These are phyloP conservation scores for Oscheius sp. DNA, from an alignment of 1,140 invertebrate species.

Conservation along the genomic window DNA sequence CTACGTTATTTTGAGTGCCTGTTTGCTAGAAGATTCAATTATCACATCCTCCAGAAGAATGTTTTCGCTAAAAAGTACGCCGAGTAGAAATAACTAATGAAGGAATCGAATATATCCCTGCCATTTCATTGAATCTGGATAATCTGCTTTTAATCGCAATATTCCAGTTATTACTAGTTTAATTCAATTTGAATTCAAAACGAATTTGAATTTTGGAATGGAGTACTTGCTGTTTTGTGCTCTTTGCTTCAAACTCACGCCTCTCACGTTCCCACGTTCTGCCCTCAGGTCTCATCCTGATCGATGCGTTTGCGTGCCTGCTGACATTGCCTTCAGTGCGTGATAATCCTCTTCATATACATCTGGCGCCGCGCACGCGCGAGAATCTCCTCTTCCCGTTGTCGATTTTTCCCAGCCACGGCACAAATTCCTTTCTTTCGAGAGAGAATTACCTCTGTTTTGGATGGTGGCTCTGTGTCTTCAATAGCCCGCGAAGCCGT, in stretches of 20 bases:
- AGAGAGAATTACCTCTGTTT: neutral
- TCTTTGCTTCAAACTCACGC: no score
- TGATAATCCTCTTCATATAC: slow-evolving; percentile 12
- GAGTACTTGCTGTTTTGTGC: neutral
- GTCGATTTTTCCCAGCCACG: neutral
- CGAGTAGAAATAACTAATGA: no score
- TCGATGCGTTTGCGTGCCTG: neutral
- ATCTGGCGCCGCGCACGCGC: neutral
- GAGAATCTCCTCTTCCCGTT: neutral
- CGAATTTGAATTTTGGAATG: neutral
- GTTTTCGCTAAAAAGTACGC: no score
- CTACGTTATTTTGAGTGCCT: no score
- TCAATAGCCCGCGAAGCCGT: no score
- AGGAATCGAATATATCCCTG: no score
- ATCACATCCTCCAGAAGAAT: no score
- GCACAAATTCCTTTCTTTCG: neutral
- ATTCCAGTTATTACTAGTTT: neutral
- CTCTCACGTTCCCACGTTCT: no score
- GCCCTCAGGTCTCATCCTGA: neutral
- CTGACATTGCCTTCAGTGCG: neutral
- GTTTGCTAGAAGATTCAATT: no score
- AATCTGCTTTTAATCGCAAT: no score
- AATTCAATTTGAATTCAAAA: neutral
- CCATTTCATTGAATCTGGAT: no score
- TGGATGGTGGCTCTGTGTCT: no score